Base-by-base conservation (phyloP, 92 coral and sea anemone species). In the Parazoanthus atlanticus region DNA sequence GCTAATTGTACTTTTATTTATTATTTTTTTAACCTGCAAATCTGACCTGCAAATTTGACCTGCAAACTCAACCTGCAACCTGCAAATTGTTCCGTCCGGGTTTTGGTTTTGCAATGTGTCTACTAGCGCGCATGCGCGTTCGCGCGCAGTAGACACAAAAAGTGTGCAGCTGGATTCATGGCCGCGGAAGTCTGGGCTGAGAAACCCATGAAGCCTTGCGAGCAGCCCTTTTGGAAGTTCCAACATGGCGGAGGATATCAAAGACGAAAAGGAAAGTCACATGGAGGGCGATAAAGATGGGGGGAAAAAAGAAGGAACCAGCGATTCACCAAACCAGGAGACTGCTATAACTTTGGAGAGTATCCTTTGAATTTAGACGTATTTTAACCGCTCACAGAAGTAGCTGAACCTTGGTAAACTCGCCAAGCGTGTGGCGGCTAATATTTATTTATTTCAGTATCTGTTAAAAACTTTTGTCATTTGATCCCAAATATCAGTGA, bases 241-340 rank as follows among this genome's bases (percentile, higher is more conserved):
- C 87, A 84, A 84, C 58, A 84, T 84, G 87, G 87, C 87, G 87
- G 78, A 69, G 43, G 87, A 84, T 40, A 26, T 54, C 41, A 80
- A 80, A 32, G 85, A 78, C 0, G 86, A 82, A 64, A 82, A 71
- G 28, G 67, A 84, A 70, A 70, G 66, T 71, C 78, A 84, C 66
- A 70, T 84, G 87, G 87, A 84, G 16, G 87, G n/a, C 1, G 67
- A 71, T 32, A 34, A 34, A 34, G 85, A 61, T 70, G 87, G 78
- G 36, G 8, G 30, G 7, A 70, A 84, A 61, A 40, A 17, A 52
- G 78, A 69, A 46, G 67, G 25, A 29, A 28, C 25, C 16, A 33
- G 40, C 69, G 87, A 49, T n/a, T 33, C 40, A 12, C 87, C 31
- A 43, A 74, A 74, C 78, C 87, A 84, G 38, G 87, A 84, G 32